phyloP scores from a whole-genome alignment of 2,888 invertebrate genomes.

The Oxystoma pomonae region DNA sequence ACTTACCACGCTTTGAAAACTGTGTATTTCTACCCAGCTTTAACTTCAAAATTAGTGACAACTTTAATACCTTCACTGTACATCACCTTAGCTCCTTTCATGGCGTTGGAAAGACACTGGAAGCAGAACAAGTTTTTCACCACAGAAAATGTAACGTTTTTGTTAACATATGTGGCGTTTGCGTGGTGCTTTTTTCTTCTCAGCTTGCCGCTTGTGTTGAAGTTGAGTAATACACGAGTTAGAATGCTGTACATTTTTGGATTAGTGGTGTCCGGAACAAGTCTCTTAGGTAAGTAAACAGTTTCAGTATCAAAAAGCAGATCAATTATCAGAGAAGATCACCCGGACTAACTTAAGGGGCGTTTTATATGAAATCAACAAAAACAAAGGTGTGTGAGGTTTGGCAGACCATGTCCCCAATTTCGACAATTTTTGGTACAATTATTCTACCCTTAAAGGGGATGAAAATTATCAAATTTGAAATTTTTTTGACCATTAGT shows the following conservation, averaged over 20 bases:
- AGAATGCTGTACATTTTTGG: conserved; percentile 29
- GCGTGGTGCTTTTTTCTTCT: conserved; percentile 34
- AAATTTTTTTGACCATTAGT: no score
- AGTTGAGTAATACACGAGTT: conserved; percentile 25
- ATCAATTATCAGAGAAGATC: no score
- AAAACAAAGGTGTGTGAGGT: no score
- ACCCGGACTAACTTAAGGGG: no score
- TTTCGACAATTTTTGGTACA: no score
- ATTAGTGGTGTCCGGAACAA: conserved; percentile 26
- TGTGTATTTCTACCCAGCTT: conserved; percentile 30
- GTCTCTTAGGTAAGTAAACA: conserved; percentile 31
- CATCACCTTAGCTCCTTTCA: conserved; percentile 27
- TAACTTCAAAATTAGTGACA: conserved; percentile 25
- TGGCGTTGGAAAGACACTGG: conserved; percentile 26
- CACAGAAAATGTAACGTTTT: conserved; percentile 31
- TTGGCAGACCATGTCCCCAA: no score
- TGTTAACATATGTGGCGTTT: conserved; percentile 33
- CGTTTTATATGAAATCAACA: no score
- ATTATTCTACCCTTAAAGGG: no score
- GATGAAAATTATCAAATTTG: no score
- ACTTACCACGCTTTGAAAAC: conserved; percentile 25
- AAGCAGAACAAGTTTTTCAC: conserved; percentile 14
- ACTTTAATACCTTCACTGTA: conserved; percentile 24
- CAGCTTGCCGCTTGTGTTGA: conserved; percentile 29
- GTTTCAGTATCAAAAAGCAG: no score